Evolutionary conservation across 2,888 invertebrate genomes (phyloP).

Genomic region (Rugalucina vietnamica): DNA sequence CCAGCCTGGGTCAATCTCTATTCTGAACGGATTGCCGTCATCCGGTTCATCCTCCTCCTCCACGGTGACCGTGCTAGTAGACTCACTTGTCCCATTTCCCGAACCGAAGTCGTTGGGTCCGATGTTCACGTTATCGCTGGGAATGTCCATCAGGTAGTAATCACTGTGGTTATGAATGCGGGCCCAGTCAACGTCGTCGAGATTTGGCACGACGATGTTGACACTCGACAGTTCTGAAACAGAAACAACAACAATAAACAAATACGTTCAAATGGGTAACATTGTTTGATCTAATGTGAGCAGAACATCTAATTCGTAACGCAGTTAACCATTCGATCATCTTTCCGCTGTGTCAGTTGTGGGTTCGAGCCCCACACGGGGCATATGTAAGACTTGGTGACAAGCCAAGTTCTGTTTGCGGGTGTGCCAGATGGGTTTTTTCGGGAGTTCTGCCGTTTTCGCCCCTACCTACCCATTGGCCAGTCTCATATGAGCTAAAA

Average conservation of each 20-base stretch:
- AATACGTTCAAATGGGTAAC: no score
- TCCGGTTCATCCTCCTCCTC: neutral
- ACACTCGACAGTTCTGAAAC: slow-evolving; percentile 41
- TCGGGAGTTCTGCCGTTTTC: no score
- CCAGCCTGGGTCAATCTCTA: neutral
- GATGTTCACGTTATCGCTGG: slow-evolving; percentile 41
- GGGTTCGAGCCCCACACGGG: no score
- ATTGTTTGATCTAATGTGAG: no score
- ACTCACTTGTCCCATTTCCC: slow-evolving; percentile 6
- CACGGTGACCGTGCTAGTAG: neutral
- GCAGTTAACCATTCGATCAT: no score
- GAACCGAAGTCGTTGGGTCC: slow-evolving; percentile 56
- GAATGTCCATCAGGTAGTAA: slow-evolving; percentile 26
- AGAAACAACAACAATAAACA: neutral
- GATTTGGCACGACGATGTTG: slow-evolving; percentile 45
- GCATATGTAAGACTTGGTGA: no score
- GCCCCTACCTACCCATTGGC: no score
- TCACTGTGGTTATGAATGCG: slow-evolving; percentile 45
- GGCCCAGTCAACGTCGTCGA: slow-evolving; percentile 51
- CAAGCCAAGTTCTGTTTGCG: no score
- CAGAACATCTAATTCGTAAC: no score
- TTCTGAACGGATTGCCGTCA: neutral
- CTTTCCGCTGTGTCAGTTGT: no score
- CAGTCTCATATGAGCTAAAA: no score
- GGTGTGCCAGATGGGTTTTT: no score